A percentile compares a stretch with the other conserved stretches of the same genome.
Conservation (phyloP, 2,113 vertebrate species). For the Neolamprologus sp. region DNA sequence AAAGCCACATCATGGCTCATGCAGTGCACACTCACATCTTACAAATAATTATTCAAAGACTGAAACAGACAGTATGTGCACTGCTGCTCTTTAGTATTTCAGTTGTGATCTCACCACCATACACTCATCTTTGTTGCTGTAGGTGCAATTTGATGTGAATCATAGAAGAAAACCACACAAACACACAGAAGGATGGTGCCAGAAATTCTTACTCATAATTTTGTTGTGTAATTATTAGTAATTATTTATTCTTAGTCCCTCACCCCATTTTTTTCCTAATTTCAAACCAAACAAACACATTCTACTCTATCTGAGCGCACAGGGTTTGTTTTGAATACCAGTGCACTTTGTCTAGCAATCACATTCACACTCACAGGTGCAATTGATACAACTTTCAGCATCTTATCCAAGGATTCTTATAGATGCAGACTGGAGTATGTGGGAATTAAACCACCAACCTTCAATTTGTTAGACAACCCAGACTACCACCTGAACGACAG, state of each 20-base stretch:
- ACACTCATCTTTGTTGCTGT: not conserved
- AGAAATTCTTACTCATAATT: not conserved
- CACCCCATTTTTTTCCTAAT: not conserved
- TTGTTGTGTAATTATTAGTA: not conserved
- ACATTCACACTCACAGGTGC: not conserved
- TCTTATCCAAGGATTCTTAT: not conserved
- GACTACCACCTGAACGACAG: not conserved
- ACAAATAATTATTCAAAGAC: not conserved
- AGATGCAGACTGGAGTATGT: not conserved
- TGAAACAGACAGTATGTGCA: not conserved
- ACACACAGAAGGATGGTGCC: not conserved
- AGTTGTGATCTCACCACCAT: accelerated
- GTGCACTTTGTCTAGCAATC: not conserved
- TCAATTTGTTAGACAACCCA: not conserved
- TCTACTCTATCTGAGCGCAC: not conserved
- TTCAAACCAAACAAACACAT: not conserved
- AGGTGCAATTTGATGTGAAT: not conserved
- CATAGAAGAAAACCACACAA: not conserved
- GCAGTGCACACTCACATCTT: not conserved
- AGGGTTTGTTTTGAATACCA: not conserved
- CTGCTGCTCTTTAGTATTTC: not conserved
- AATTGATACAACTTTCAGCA: not conserved
- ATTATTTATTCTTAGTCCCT: not conserved
- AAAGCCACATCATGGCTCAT: not conserved
- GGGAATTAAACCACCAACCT: not conserved